Evolutionary conservation across 2,113 vertebrate species (phyloP), one percentile per base, ranked within the genome.

Genomic region (Micromys minutus): DNA sequence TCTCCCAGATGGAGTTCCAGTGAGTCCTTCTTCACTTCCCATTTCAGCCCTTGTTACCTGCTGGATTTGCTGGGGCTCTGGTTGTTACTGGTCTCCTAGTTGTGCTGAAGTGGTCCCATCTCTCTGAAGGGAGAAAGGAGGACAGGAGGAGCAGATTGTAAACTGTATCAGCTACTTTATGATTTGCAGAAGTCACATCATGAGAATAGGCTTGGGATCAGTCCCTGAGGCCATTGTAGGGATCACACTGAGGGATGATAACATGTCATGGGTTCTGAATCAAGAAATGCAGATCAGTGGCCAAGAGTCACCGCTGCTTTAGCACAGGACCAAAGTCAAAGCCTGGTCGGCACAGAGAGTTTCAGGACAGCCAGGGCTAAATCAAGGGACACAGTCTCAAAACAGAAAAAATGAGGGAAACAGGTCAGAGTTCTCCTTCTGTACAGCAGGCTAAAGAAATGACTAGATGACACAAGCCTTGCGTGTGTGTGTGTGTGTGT

Each of bases 31-130:
- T 24, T 34, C 39, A 34, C 0, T 3, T 63, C 29, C 59, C 81
- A 79, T 47, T 39, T 55, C 22, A 88, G 45, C 52, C 42, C 0
- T 1, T 9, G 1, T 96, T 96, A 97, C 97, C 96, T 90, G 85
- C 55, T 88, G 92, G 90, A 63, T 95, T 98, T 47, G 95, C 97
- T 11, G 98, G 97, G 1, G 96, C 71, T 92, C 89, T 98, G 0
- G 98, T 98, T 0, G 95, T 95, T 97, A 87, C 97, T 1, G 98
- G 98, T 90, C 95, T 97, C 95, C 90, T 98, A 75, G 98, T 98
- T 0, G 98, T 98, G 65, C 2, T 97, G 67, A 97, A 67, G 42
- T 81, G 95, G 52, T 98, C 95, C 98, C 97, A 96, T 89, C 65
- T 79, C 57, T 84, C 96, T 97, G 84, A 55, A 93, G 34, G 34